Evolutionary conservation across 2,888 invertebrate species (phyloP), one percentile per base, ranked within the genome.

Genomic region (Hermaeophaga mercurialis): DNA sequence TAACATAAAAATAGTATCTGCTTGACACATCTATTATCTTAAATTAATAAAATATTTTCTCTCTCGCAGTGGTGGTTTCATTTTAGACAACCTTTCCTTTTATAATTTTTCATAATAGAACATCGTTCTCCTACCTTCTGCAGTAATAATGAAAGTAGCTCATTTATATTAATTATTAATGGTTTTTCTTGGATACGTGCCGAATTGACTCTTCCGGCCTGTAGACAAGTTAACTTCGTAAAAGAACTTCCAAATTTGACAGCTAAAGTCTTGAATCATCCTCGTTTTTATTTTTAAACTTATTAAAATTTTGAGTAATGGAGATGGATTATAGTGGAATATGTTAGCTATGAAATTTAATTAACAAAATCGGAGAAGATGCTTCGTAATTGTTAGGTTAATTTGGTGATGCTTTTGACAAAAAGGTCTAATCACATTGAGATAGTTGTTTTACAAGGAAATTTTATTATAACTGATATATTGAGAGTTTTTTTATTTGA

Each of bases 141-240:
- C 26, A 26, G 26, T 26, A 26, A 26, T 26, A 26, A 26, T 26
- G 26, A 26, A 26, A 26, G 26, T 26, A 26, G 38, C 18, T 38
- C 38, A 38, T 38, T 38, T 38, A 38, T 38, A 38, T 17, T 38
- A 38, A 38, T 38, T 38, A 38, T 38, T 38, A 38, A 38, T 38
- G 38, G 17, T 38, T 17, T 38, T 38, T 26, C 14, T 9, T 15
- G 38, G 38, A 38, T 38, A 38, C 38, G 38, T 38, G 38, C 38
- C 14, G 38, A 4, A n/a, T 38, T 38, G 17, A 38, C 7, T 38
- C 38, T 38, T 38, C 12, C 38, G 7, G 5, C 3, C 18, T 38
- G 38, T 17, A 38, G 38, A 38, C 15, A 18, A 38, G 17, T 15
- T 38, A 38, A 38, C 38, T 38, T 38, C 38, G 9, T 38, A 18